Evolutionary conservation across 2,797 vertebrate species (phyloP).

Genomic region (Sebastes baramenuke): DNA sequence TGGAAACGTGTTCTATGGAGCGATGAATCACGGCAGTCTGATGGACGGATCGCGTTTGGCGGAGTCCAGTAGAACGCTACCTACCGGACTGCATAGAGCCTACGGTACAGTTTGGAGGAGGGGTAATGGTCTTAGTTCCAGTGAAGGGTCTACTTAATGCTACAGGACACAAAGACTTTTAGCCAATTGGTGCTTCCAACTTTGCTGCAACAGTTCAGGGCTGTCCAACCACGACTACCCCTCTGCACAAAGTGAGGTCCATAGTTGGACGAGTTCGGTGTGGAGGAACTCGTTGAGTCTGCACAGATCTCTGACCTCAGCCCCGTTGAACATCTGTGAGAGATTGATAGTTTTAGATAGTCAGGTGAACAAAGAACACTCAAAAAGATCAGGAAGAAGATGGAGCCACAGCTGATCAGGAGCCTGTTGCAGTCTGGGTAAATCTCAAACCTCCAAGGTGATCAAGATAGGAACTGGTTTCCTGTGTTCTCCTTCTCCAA

Average conservation of each 20-base stretch:
- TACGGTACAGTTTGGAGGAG: not conserved
- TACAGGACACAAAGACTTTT: not conserved
- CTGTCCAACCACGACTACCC: too few species aligned
- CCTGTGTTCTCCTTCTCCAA: not conserved
- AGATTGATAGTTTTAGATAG: too few species aligned
- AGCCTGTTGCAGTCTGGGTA: not conserved
- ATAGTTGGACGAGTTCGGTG: not conserved
- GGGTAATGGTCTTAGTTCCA: not conserved
- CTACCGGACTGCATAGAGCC: not conserved
- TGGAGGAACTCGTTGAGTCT: too few species aligned
- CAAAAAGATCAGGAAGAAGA: too few species aligned
- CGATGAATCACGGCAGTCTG: not conserved
- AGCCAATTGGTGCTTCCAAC: not conserved
- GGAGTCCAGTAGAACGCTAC: not conserved
- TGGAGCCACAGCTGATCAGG: not conserved
- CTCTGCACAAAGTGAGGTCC: not conserved
- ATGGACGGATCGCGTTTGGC: not conserved
- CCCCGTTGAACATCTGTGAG: too few species aligned
- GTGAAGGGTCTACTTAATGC: not conserved
- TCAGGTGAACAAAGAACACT: too few species aligned
- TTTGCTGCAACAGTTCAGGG: not conserved
- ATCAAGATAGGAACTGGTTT: not conserved
- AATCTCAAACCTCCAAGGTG: not conserved
- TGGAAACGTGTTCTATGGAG: not conserved
- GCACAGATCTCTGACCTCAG: too few species aligned